Evolutionary conservation across 2,797 vertebrate genomes (phyloP).

Genomic region (Manis pentadactyla): DNA sequence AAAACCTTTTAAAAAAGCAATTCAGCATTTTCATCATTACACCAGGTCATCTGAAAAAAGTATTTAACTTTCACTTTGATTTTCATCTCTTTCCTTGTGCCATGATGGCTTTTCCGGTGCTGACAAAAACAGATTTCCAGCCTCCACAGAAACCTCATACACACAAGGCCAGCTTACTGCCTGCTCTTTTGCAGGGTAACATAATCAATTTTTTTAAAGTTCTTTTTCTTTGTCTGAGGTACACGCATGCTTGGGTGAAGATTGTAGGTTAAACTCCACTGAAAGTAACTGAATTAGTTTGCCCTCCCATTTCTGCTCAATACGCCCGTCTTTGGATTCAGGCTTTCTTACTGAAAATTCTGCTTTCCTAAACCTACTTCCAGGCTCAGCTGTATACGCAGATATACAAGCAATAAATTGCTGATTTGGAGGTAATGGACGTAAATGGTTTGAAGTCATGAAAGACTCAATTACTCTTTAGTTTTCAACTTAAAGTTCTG

Average conservation of each 20-base stretch:
- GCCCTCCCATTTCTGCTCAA: conserved; percentile 2
- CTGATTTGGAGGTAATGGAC: background rate
- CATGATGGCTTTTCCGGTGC: background rate
- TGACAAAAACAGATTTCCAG: conserved; percentile 69
- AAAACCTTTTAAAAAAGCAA: conserved; percentile 71
- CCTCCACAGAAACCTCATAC: conserved; percentile 9
- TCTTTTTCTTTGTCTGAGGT: conserved; percentile 56
- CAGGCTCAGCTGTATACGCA: background rate
- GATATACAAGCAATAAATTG: background rate
- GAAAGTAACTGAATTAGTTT: conserved; percentile 60
- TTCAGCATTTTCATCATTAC: conserved; percentile 68
- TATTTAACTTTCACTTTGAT: conserved; percentile 65
- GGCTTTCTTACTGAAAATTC: background rate
- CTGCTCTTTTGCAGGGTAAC: background rate
- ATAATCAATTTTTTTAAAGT: conserved; percentile 68
- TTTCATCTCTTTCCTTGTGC: conserved; percentile 57
- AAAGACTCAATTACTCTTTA: conserved; percentile 53
- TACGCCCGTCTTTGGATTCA: background rate
- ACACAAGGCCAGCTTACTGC: background rate
- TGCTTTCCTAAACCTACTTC: background rate
- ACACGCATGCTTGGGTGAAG: conserved; percentile 20
- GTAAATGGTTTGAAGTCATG: background rate
- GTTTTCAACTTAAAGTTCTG: conserved; percentile 34
- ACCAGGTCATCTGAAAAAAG: conserved; percentile 60
- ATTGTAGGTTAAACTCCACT: conserved; percentile 61